These are phyloP conservation scores for Papilio gigon DNA, from an alignment of 2,888 invertebrate genomes.

Conservation along the genomic window DNA sequence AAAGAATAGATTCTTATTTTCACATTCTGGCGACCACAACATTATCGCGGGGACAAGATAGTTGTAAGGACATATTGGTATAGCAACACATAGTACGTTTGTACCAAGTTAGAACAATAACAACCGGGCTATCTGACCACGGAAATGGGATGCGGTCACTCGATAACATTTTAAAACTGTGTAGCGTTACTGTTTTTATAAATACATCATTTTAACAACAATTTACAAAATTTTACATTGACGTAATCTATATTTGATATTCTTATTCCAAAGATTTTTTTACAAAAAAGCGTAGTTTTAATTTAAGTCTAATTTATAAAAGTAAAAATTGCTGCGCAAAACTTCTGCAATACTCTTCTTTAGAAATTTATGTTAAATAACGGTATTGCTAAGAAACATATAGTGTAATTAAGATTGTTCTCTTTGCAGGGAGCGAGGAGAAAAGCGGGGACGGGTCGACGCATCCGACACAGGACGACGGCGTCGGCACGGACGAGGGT, in stretches of 20 bases:
- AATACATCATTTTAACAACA: too few species aligned
- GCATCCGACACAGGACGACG: slow-evolving; percentile 50
- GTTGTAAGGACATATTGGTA: neutral
- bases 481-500: slow-evolving; percentile 66
- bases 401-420: neutral
- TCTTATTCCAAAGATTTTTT: too few species aligned
- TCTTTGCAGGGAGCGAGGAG: slow-evolving; percentile 54
- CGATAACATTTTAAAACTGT: slow-evolving; percentile 23
- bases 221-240: too few species aligned
- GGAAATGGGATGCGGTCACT: slow-evolving; percentile 2
- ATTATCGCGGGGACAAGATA: neutral
- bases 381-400: too few species aligned
- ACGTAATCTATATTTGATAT: too few species aligned
- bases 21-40: too few species aligned
- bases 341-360: too few species aligned
- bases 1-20: too few species aligned
- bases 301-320: too few species aligned
- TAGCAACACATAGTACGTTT: neutral
- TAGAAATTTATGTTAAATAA: too few species aligned
- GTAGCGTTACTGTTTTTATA: neutral
- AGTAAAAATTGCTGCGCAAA: too few species aligned
- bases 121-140: slow-evolving; percentile 20
- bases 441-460: slow-evolving; percentile 49
- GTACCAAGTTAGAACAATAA: neutral
- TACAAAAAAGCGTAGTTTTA: too few species aligned